Evolutionary conservation across 1,140 invertebrate genomes (phyloP).

Genomic region (Drosophila mojavensis): DNA sequence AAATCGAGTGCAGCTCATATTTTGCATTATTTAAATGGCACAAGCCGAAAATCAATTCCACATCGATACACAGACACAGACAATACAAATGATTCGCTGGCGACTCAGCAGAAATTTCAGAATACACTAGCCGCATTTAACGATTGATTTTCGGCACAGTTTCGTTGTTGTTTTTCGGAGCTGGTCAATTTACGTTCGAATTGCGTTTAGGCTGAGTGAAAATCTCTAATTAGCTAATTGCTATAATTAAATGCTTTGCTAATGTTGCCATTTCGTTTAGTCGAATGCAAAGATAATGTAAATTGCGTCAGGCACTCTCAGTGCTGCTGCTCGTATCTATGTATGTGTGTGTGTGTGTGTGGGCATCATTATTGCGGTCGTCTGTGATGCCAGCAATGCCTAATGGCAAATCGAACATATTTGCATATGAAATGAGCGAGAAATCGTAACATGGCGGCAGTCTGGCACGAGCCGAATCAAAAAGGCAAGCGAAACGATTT

Average conservation of each 20-base stretch:
- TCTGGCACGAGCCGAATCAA: conserved; percentile 46
- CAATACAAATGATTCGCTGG: conserved; percentile 38
- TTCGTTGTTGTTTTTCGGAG: not conserved
- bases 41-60: conserved; percentile 23
- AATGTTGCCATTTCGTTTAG: conserved; percentile 78
- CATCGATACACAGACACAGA: conserved; percentile 43
- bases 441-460: conserved; percentile 78
- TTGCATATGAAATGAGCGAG: conserved; percentile 81
- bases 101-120: conserved; percentile 47
- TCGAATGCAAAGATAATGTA: conserved; percentile 73
- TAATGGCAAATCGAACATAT: conserved; percentile 82
- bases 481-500: conserved; percentile 57
- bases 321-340: not conserved
- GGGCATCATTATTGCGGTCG: conserved; percentile 74
- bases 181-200: conserved; percentile 35
- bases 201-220: conserved; percentile 48
- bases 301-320: conserved; percentile 51
- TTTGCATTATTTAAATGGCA: conserved; percentile 31
- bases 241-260: conserved; percentile 82
- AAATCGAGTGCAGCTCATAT: conserved; percentile 26
- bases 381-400: conserved; percentile 33
- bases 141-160: conserved; percentile 66
- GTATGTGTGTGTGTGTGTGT: conserved; percentile 9
- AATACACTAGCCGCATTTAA: conserved; percentile 19
- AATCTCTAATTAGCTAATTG: conserved; percentile 83